These are phyloP conservation scores for Charina bottae DNA, from an alignment of 2,113 vertebrate genomes.

Conservation along the genomic window DNA sequence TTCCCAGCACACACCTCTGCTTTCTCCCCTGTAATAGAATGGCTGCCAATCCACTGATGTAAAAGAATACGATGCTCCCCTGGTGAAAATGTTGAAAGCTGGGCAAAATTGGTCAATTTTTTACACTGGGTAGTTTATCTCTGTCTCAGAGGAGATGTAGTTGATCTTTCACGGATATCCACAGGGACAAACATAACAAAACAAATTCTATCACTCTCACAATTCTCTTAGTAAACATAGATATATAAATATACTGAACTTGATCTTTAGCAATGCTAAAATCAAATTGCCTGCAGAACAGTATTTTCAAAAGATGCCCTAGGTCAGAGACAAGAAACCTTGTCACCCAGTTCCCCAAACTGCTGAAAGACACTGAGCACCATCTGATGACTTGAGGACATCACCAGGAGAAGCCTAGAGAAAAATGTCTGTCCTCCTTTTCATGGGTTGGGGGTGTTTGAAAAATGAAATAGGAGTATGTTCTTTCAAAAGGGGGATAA, in stretches of 20 bases:
- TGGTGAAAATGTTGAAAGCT: background rate
- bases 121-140: background rate
- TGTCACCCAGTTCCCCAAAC: background rate
- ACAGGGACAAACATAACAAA: background rate
- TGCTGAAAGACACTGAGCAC: background rate
- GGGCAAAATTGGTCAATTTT: background rate
- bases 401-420: background rate
- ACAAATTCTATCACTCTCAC: background rate
- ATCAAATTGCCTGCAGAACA: background rate
- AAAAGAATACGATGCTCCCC: background rate
- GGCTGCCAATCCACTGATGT: background rate
- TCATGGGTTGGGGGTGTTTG: background rate
- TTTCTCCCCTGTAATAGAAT: background rate
- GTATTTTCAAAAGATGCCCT: background rate
- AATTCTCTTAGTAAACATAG: background rate
- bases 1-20: background rate
- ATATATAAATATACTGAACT: background rate
- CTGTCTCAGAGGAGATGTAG: background rate
- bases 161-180: background rate
- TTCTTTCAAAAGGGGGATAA: background rate
- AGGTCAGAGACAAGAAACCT: background rate
- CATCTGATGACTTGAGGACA: background rate
- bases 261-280: background rate
- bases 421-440: background rate
- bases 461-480: background rate